phyloP scores from a whole-genome alignment of 2,797 vertebrate species.

The Pteronotus mesoamericanus region DNA sequence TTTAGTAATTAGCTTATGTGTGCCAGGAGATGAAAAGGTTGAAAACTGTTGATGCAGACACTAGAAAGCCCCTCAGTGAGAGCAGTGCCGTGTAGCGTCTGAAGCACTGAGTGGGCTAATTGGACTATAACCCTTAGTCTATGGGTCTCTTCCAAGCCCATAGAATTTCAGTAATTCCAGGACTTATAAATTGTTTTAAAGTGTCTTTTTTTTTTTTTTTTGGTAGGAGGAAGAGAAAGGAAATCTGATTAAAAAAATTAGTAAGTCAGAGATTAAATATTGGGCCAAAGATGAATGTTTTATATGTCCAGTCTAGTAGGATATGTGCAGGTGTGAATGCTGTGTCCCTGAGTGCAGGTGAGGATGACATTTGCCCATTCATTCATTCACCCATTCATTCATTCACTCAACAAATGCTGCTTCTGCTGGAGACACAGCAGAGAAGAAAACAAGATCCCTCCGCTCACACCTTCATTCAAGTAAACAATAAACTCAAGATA shows the following conservation, averaged over 20 bases:
- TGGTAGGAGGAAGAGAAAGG: neutral
- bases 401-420: neutral
- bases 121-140: neutral
- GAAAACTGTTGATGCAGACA: neutral
- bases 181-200: neutral
- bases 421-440: neutral
- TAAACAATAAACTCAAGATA: neutral
- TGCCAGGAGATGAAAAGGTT: neutral
- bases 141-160: neutral
- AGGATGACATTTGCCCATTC: too few species aligned
- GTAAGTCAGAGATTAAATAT: neutral
- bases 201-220: neutral
- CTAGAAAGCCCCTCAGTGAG: neutral
- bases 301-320: neutral
- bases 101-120: neutral
- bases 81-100: neutral
- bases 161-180: neutral
- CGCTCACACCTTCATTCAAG: neutral
- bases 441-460: neutral
- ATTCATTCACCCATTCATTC: neutral
- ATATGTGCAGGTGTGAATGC: neutral
- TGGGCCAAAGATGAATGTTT: neutral
- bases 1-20: neutral
- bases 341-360: neutral
- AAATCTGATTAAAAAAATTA: neutral